A percentile compares a stretch with the other conserved stretches of the same genome.
Conservation (phyloP, 1,140 invertebrate species). For the Steinernema khuongi region DNA sequence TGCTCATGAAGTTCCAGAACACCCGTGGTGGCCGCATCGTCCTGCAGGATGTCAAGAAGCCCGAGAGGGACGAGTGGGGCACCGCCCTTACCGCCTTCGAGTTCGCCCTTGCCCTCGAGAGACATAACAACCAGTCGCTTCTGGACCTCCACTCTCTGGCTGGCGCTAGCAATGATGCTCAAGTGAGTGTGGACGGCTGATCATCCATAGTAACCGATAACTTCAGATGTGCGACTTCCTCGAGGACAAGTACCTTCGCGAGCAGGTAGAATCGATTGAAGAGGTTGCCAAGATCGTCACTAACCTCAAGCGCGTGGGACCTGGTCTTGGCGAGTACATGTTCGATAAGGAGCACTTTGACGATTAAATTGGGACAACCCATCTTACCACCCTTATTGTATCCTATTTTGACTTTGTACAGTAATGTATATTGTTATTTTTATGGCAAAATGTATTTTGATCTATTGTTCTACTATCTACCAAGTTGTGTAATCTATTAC, state of each 20-base stretch:
- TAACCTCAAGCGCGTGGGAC: conserved; percentile 69
- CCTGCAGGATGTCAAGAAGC: conserved; percentile 63
- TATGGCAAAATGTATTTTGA: no score
- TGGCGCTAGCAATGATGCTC: conserved; percentile 67
- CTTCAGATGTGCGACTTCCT: conserved; percentile 47
- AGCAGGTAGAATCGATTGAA: conserved; percentile 69
- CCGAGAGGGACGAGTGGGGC: conserved; percentile 66
- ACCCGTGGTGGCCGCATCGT: conserved; percentile 67
- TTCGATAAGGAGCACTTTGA: conserved; percentile 68
- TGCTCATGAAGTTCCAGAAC: conserved; percentile 71
- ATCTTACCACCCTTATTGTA: no score
- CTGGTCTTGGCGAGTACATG: conserved; percentile 70
- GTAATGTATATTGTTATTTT: no score
- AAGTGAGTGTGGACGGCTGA: conserved; percentile 59
- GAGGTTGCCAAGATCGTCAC: conserved; percentile 69
- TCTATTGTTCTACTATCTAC: no score
- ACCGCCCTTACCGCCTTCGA: conserved; percentile 58
- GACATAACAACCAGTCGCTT: conserved; percentile 72
- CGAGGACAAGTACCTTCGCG: conserved; percentile 43
- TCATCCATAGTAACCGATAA: neutral
- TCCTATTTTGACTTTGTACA: no score
- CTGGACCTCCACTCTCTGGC: conserved; percentile 69
- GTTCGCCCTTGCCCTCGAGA: conserved; percentile 65
- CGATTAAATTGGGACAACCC: conserved; percentile 21
- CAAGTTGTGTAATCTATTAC: no score